phyloP scores from a whole-genome alignment of 2,888 invertebrate species.

The Hipparchia sbordonii region DNA sequence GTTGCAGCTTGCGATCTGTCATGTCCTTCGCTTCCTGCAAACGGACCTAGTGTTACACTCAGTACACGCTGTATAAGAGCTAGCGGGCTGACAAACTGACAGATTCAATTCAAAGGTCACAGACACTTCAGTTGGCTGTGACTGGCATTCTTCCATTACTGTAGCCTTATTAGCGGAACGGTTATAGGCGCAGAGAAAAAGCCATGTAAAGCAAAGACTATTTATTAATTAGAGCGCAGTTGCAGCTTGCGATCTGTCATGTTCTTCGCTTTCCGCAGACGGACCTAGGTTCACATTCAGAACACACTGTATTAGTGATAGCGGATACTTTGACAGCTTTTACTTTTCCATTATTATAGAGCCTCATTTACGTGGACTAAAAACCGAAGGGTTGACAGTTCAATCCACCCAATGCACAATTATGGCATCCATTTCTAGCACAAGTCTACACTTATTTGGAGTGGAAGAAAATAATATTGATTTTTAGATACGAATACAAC shows the following conservation, averaged over 20 bases:
- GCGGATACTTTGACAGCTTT: neutral
- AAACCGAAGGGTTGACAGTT: too few species aligned
- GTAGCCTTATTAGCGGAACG: too few species aligned
- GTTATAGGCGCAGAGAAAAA: too few species aligned
- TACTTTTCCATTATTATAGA: too few species aligned
- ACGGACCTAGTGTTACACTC: conserved; percentile 11
- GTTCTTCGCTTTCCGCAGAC: conserved; percentile 31
- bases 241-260: conserved; percentile 40
- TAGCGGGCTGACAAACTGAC: neutral
- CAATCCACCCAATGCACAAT: too few species aligned
- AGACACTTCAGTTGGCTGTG: too few species aligned
- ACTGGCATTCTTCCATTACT: neutral
- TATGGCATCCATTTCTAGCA: too few species aligned
- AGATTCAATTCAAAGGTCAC: too few species aligned
- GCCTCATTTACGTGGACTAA: too few species aligned
- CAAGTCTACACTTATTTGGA: too few species aligned
- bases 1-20: conserved; percentile 39
- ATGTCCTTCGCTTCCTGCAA: conserved; percentile 33
- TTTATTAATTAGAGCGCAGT: conserved; percentile 38
- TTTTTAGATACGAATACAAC: too few species aligned
- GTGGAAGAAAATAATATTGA: too few species aligned
- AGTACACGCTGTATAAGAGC: neutral
- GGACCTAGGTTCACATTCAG: neutral
- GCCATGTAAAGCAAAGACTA: conserved; percentile 34
- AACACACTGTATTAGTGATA: neutral